Base-by-base conservation (phyloP, 2,113 vertebrate species). In the Misgurnus anguillicaudatus region DNA sequence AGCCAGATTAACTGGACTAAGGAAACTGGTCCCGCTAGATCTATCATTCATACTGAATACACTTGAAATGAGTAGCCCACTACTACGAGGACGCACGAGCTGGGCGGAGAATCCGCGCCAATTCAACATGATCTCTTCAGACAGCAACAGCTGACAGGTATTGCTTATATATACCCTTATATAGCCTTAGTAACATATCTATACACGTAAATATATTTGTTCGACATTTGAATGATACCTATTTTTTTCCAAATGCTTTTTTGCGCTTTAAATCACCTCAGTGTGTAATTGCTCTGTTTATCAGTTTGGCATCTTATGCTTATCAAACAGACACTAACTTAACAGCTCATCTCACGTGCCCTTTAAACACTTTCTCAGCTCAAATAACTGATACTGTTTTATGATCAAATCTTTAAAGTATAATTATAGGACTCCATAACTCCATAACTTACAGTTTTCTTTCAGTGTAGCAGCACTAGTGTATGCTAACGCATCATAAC, bases 251-350 rank as follows among this genome's bases (percentile, higher is more conserved):
- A 19, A 24, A 13, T 6, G 51, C 19, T 8, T 19, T 17, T 6
- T n/a, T 14, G 39, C 5, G 6, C 53, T 58, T 57, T 5, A 58
- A 3, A 21, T 24, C n/a, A 16, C 55, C 3, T 58, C 36, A 41
- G 53, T 72, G 3, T 72, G 3, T 41, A 36, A 41, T 57, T 16
- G 14, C 53, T 4, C 14, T 10, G 2, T 19, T 75, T 75, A 75
- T 75, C 72, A 36, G 57, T 48, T 62, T 62, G 41, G 14, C 24
- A 75, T 75, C 58, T 75, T 31, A 42, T 2, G 24, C 57, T 21
- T 41, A 62, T 75, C 58, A 48, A 9, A 62, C 57, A 62, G 69
- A 58, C 38, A 42, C n/a, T 19, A 24, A 42, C 48, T 36, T 47
- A 60, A 45, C n/a, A 62, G 5, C 41, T 60, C 55, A 73, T 72